phyloP scores from a whole-genome alignment of 2,113 vertebrate species.

The Xiphias gladius region DNA sequence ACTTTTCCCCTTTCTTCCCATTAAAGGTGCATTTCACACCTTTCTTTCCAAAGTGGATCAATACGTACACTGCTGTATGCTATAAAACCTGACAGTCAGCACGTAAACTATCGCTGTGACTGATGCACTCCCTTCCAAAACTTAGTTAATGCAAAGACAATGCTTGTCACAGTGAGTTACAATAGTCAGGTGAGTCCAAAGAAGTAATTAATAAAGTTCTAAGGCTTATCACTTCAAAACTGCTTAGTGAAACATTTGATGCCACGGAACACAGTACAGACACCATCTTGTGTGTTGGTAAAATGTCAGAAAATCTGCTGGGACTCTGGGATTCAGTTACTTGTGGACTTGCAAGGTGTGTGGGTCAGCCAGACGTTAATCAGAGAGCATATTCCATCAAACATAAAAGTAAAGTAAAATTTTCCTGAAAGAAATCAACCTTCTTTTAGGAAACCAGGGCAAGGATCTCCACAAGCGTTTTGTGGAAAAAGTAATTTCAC shows the following conservation, averaged over 20 bases:
- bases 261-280: constrained; percentile 18
- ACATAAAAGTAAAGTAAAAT: not conserved
- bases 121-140: constrained; percentile 38
- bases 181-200: constrained; percentile 40
- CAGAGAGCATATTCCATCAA: not conserved
- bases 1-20: constrained; percentile 13
- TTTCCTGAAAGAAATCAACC: not conserved
- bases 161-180: constrained; percentile 53
- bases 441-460: constrained; percentile 17
- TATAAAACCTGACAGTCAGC: constrained; percentile 41
- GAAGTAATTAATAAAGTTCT: constrained; percentile 44
- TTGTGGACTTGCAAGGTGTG: constrained; percentile 12
- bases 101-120: constrained; percentile 24
- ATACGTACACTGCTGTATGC: constrained; percentile 23
- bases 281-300: not conserved
- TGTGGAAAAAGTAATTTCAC: constrained; percentile 10
- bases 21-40: constrained; percentile 56
- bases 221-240: constrained; percentile 39
- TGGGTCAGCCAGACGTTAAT: not conserved
- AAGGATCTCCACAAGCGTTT: constrained; percentile 31
- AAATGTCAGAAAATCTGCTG: constrained; percentile 10
- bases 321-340: not conserved
- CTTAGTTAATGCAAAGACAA: constrained; percentile 22
- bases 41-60: constrained; percentile 42
- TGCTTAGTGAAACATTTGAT: constrained; percentile 33